Base-by-base conservation (phyloP, 2,113 vertebrate genomes). In the Leptocoma aspasia region DNA sequence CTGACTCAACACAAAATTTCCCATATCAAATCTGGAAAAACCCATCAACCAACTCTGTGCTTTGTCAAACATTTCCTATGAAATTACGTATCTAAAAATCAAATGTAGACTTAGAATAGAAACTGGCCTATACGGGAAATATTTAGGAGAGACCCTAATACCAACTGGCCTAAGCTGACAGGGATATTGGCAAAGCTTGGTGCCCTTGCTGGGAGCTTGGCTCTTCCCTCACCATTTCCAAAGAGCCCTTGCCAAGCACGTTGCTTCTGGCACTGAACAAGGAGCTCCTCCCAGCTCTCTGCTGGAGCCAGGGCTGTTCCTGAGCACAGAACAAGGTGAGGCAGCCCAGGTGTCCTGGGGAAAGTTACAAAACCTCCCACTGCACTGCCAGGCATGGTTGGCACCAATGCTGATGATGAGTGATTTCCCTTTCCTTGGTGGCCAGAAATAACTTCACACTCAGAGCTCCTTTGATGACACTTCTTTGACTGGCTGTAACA, bases 341-440 rank as follows among this genome's bases (percentile, higher is more conserved):
- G 63, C 45, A 59, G 63, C 30, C 4, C 9, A 7, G 37, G 33
- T 8, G 3, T 9, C 47, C 56, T 44, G 0, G 30, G 37, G 16
- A 45, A 21, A 76, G 78, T 39, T 17, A 30, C 1, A 0, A 61
- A 76, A 47, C 37, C 33, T 61, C 37, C n/a, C 16, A 1, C 7
- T 3, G 1, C 5, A 4, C 72, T 69, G 69, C 37, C 75, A 9
- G 59, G 7, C 1, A 9, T 2, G 4, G 21, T 1, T 68, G 60
- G 44, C 63, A 45, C 30, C 3, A 6, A 13, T 2, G 11, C 53
- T 21, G n/a, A 8, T 6, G 0, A 16, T 31, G 3, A n/a, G 14
- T 2, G 8, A 68, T 47, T 63, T 81, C 56, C 33, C 65, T 81
- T 44, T 39, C 15, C 35, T 47, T 14, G 9, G 13, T 26, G 53